Base-by-base conservation (phyloP, 2,797 vertebrate genomes). In the Geotria australis region DNA sequence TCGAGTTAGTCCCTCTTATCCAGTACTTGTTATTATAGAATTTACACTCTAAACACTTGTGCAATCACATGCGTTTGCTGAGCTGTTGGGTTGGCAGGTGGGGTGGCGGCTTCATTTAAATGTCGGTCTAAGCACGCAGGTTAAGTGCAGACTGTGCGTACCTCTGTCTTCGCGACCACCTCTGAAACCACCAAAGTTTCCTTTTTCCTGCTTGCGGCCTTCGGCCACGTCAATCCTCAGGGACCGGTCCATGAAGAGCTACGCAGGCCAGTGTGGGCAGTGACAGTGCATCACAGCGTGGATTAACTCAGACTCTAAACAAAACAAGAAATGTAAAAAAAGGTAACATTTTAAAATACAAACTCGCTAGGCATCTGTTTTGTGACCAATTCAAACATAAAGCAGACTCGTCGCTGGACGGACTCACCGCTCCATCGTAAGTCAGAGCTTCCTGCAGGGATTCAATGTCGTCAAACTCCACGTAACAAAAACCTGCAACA, bases 221-320 rank as follows among this genome's bases (percentile, higher is more conserved):
- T 98, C 89, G 47, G 89, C 89, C 66, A 98, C 93, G 73, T 98
- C 89, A 65, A 98, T 88, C 69, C 86, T 78, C 64, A 98, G 77
- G 63, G 79, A 72, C 58, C 84, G 73, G 46, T 86, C 79, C 55
- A 75, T 77, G 60, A 85, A 71, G 62, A 88, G 70, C 89, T 98
- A 74, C 61, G 24, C 59, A 55, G n/a, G 10, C 51, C n/a, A 58
- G 46, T 8, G n/a, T 13, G n/a, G 11, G 15, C 8, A 48, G 15
- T 7, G n/a, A 13, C 46, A 6, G 11, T 57, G 13, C 24, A 10
- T 60, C 56, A 5, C 3, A 11, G 57, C 12, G 58, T 46, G 46
- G 47, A 57, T 48, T 47, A 59, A 48, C 45, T 8, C 12, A 60
- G 59, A 12, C 14, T 53, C 5, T 46, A 8, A 15, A 48, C 9